These are phyloP conservation scores for Catharus fuscescens DNA, from an alignment of 2,113 vertebrate species.

Conservation along the genomic window DNA sequence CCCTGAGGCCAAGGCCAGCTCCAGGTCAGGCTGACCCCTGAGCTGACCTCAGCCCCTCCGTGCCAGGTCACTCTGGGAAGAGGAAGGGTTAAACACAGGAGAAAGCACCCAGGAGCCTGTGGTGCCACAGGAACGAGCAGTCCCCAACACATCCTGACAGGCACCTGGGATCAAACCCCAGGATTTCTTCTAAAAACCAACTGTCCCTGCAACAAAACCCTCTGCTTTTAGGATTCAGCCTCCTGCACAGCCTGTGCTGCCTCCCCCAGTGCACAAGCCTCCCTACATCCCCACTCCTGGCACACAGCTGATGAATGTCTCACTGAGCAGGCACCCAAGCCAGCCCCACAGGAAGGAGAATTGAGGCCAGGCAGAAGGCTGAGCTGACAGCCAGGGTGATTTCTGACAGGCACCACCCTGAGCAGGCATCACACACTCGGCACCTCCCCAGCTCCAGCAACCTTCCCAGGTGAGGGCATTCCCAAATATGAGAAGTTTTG, in stretches of 20 bases:
- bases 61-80: background rate
- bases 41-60: background rate
- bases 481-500: background rate
- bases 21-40: background rate
- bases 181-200: background rate
- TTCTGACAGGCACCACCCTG: background rate
- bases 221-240: background rate
- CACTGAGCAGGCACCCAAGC: background rate
- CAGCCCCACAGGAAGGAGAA: background rate
- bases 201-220: background rate
- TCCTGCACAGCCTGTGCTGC: background rate
- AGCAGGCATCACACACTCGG: background rate
- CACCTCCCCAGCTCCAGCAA: background rate
- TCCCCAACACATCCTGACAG: background rate
- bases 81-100: background rate
- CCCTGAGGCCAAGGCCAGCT: background rate
- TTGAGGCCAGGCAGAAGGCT: background rate
- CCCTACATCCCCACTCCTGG: background rate
- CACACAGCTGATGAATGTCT: background rate
- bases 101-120: background rate
- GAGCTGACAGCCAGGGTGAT: background rate
- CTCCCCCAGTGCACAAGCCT: background rate
- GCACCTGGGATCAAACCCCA: background rate
- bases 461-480: background rate
- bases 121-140: background rate